These are phyloP conservation scores for Orcinus orca DNA, from an alignment of 2,113 vertebrate species.

Conservation along the genomic window DNA sequence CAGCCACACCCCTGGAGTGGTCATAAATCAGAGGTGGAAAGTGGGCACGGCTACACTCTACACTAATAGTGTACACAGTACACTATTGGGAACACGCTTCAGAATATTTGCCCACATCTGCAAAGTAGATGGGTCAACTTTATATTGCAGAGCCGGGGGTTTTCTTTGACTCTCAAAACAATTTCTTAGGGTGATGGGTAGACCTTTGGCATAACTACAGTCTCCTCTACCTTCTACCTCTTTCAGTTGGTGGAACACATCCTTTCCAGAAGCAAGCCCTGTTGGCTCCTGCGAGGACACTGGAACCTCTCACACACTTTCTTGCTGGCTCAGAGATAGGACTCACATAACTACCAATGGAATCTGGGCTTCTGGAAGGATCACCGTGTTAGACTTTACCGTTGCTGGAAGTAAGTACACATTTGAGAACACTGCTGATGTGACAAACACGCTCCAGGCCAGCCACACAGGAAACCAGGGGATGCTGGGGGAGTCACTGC, in stretches of 20 bases:
- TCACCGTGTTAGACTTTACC: background rate
- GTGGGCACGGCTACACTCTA: background rate
- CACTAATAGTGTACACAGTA: too few relatives aligned
- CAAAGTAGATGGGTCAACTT: too few relatives aligned
- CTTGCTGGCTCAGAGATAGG: background rate
- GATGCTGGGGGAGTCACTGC: background rate
- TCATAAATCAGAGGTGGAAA: background rate
- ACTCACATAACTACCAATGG: background rate
- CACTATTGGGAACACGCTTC: too few relatives aligned
- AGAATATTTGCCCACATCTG: too few relatives aligned
- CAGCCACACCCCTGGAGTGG: background rate
- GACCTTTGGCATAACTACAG: background rate
- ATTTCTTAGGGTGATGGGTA: background rate
- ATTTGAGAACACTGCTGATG: background rate
- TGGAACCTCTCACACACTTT: too few relatives aligned
- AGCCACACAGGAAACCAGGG: background rate
- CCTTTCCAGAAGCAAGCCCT: background rate
- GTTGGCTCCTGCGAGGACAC: too few relatives aligned
- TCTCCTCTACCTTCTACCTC: background rate
- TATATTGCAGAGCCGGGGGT: too few relatives aligned
- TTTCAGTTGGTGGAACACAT: background rate
- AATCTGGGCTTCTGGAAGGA: background rate
- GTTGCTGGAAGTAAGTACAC: rapidly evolving
- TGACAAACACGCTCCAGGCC: too few relatives aligned
- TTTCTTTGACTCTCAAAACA: background rate